Evolutionary conservation across 2,888 invertebrate genomes (phyloP).

Genomic region (Patella ulyssiponensis): DNA sequence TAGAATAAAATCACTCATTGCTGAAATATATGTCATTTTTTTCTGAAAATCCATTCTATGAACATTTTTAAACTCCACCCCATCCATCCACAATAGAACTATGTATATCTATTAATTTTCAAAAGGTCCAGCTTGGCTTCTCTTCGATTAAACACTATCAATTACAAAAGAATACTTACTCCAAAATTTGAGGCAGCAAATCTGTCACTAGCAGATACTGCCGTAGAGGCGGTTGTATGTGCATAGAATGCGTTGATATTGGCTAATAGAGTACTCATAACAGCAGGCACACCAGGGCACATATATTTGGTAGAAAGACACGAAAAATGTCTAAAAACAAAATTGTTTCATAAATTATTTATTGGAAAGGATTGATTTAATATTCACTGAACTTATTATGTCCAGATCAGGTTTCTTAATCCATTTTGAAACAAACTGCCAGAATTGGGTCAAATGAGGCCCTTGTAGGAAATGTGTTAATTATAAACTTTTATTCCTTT

Average conservation of each 20-base stretch:
- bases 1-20: too few species aligned
- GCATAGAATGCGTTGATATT: constrained; percentile 99
- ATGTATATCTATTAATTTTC: too few species aligned
- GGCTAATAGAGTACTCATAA: constrained; percentile 97
- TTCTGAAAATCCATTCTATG: too few species aligned
- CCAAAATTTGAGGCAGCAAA: constrained; percentile 99
- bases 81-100: too few species aligned
- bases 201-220: constrained; percentile 98
- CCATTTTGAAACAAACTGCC: too few species aligned
- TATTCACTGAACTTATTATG: neutral
- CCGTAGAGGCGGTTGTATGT: constrained; percentile 93
- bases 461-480: too few species aligned
- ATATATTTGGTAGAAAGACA: constrained; percentile 99
- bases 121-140: too few species aligned
- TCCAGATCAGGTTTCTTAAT: too few species aligned
- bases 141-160: neutral
- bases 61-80: too few species aligned
- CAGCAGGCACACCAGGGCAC: constrained; percentile 97
- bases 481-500: too few species aligned
- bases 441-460: too few species aligned
- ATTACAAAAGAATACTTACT: constrained; percentile 76
- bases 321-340: constrained; percentile 90
- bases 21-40: too few species aligned
- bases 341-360: neutral
- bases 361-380: neutral